A percentile compares a stretch with the other conserved stretches of the same genome.
Conservation (phyloP, 2,113 vertebrate species). For the Nerophis lumbriciformis region DNA sequence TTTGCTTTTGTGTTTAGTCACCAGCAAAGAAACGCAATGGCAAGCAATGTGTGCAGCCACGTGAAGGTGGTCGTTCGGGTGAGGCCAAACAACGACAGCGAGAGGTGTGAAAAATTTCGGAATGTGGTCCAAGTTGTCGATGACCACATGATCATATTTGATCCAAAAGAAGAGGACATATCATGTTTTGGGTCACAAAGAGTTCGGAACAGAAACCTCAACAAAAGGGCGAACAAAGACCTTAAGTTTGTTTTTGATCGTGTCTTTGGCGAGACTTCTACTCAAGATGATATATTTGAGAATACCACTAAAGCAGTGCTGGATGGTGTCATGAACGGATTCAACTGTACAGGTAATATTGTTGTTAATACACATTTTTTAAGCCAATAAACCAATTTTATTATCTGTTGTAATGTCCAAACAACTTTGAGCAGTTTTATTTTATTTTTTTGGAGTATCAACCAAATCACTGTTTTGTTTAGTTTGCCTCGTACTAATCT, state of each 20-base stretch:
- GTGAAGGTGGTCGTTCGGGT: slow-evolving; percentile 91
- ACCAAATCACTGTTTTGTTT: no score
- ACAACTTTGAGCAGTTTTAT: no score
- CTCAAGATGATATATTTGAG: slow-evolving; percentile 86
- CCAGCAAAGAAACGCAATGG: slow-evolving; percentile 43
- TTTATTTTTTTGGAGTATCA: no score
- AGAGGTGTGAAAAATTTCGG: slow-evolving; percentile 72
- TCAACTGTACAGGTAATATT: slow-evolving; percentile 89
- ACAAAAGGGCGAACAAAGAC: slow-evolving; percentile 83
- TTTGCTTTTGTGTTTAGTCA: slow-evolving; percentile 12
- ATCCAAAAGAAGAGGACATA: slow-evolving; percentile 84
- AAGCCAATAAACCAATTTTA: no score
- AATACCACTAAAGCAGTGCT: slow-evolving; percentile 85
- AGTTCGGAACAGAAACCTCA: slow-evolving; percentile 73
- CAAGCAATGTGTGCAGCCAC: slow-evolving; percentile 79
- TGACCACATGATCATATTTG: slow-evolving; percentile 87
- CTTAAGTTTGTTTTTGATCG: slow-evolving; percentile 93
- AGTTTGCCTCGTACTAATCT: no score
- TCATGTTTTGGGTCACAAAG: slow-evolving; percentile 80
- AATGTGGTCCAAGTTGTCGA: slow-evolving; percentile 89
- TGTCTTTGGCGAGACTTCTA: slow-evolving; percentile 81
- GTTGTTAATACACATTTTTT: neutral
- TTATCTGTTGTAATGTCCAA: no score
- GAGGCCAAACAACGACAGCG: slow-evolving; percentile 79
- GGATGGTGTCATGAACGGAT: slow-evolving; percentile 87